Base-by-base conservation (phyloP, 2,113 vertebrate species). In the Sceloporus undulatus region DNA sequence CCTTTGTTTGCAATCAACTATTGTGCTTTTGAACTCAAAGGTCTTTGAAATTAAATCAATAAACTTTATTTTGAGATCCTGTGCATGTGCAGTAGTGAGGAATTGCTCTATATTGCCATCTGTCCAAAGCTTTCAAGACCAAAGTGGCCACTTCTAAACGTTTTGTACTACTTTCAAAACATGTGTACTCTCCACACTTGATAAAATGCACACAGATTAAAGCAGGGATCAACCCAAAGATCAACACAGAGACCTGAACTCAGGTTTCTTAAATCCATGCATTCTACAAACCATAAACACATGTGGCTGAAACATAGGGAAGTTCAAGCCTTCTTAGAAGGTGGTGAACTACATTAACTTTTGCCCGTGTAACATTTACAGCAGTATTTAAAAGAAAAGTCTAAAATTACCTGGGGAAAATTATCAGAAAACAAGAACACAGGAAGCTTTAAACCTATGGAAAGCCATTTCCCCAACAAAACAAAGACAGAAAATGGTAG, bases 401-500 rank as follows among this genome's bases (percentile, higher is more conserved):
- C 5, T 3, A 11, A 21, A 25, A 2, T 52, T 19, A 76, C 52
- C 5, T 82, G 4, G 0, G 18, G n/a, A 1, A 0, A 54, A 74
- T 2, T 19, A n/a, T 13, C 25, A 1, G 0, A 34, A 23, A 1
- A 0, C 79, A 74, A 74, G 54, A 52, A 79, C n/a, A 0, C 29
- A 5, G 29, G 0, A 0, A 10, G 34, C 2, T 9, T 8, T 56
- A 40, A 7, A 11, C 0, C 52, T 40, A 82, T 1, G 3, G 0
- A 0, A n/a, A 11, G 65, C 54, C 1, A 48, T 0, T 66, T n/a
- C 75, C 77, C 74, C 0, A 0, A 62, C 0, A 25, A 87, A 85
- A 76, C 88, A 40, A 8, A 82, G 88, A 93, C 91, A 92, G 93
- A 94, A 95, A 94, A 93, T 85, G 90, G 87, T 79, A 54, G 38